Evolutionary conservation across 2,113 vertebrate genomes (phyloP).

Genomic region (Xyliphius kryptos): DNA sequence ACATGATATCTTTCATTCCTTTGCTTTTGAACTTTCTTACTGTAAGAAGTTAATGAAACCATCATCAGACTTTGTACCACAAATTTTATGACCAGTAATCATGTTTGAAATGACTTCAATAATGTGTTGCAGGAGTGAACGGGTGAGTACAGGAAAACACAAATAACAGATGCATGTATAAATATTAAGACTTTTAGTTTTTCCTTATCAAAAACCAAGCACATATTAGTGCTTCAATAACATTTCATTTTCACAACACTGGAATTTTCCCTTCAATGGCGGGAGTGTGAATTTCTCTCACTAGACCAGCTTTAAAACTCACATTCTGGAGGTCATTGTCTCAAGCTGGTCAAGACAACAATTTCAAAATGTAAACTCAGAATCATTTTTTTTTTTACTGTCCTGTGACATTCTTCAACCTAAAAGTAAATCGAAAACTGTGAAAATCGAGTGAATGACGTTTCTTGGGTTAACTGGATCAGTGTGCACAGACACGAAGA

Average conservation of each 20-base stretch:
- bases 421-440: background rate
- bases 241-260: background rate
- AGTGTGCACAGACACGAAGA: background rate
- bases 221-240: background rate
- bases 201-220: background rate
- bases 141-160: background rate
- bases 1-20: too few relatives aligned
- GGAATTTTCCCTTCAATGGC: background rate
- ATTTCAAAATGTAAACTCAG: background rate
- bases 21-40: too few relatives aligned
- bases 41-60: too few relatives aligned
- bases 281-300: background rate
- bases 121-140: too few relatives aligned
- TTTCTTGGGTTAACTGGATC: background rate
- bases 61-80: too few relatives aligned
- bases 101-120: too few relatives aligned
- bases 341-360: conserved; percentile 4
- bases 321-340: background rate
- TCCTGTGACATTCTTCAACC: too few relatives aligned
- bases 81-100: too few relatives aligned
- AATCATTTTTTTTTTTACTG: too few relatives aligned
- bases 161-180: background rate
- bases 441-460: background rate
- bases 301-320: background rate
- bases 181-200: conserved; percentile 6